Evolutionary conservation across 2,797 vertebrate genomes (phyloP), one percentile per base, ranked within the genome.

Genomic region (Lutjanus argentimaculatus): DNA sequence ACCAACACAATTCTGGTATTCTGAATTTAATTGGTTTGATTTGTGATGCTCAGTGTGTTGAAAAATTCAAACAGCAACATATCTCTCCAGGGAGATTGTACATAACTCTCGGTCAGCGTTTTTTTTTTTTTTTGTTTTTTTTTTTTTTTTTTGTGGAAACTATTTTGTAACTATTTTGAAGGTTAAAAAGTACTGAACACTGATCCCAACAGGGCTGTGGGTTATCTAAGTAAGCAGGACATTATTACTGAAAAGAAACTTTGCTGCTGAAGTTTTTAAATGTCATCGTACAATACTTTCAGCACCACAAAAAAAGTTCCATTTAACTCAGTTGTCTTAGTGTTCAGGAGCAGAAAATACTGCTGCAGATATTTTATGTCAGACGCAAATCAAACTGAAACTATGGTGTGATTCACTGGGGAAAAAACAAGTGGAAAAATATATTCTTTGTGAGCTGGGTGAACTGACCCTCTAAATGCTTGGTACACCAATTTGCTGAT

Each of bases 331-430:
- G 15, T 7, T 30, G 8, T 49, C 16, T 51, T 45, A 22, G 19
- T 14, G 15, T 2, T 42, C 8, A 13, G 2, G 56, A 5, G 63
- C 11, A 74, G 56, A 62, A 78, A 56, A 22, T 25, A 19, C 22
- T 21, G 2, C 14, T 62, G 17, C 21, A 56, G 30, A 58, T 25
- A 73, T 19, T 51, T 3, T 42, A 51, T 40, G 22, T 53, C 56
- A 61, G 22, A 73, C 43, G 19, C 10, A 62, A 74, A 8, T 59
- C 53, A 65, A 49, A 72, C 16, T 65, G 19, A 75, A 72, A 64
- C 16, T n/a, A 66, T 36, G 30, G 30, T 36, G 30, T 6, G 5
- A 36, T 36, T 36, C 30, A 43, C 42, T 43, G 8, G 42, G 8
- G 42, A 10, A 43, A 43, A 43, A 43, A 43, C 10, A 43, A 43